Base-by-base conservation (phyloP, 2,888 invertebrate genomes). In the Desoria tigrina region DNA sequence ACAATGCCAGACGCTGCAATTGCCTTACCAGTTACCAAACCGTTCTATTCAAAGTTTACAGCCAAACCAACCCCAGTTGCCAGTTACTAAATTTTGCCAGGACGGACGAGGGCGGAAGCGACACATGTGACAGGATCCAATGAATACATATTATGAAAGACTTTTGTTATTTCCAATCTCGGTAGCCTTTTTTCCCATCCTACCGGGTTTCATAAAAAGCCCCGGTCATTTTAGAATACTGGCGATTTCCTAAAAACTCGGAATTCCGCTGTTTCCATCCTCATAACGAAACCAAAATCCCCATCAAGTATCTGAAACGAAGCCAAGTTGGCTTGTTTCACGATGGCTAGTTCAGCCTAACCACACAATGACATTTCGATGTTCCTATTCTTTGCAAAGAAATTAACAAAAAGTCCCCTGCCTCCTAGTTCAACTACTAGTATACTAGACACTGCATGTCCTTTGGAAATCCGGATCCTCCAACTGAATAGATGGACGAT, bases 131-230 rank as follows among this genome's bases (percentile, higher is more conserved):
- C 45, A 45, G 16, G 9, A 45, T 21, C 45, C 45, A 16, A 45
- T 45, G 45, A 45, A 45, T 45, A 45, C 45, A 16, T 45, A 45
- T 18, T 63, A 45, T 57, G 21, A 14, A 23, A 32, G 32, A 32
- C 32, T 32, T 32, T 32, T 32, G 6, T 4, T 32, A 32, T 32
- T 32, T 32, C 11, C 32, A 32, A 32, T 7, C 32, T 7, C 32
- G 6, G 11, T 7, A 7, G 32, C 32, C 32, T 32, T 32, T 16
- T 49, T 23, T 39, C 16, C 42, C 42, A 39, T 39, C 42, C 11
- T 16, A 39, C 42, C 16, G 11, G 42, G 11, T 16, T 39, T 39
- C 42, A 11, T 14, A 16, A 16, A 39, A 14, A 14, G 11, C 42
- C 42, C n/a, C n/a, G n/a, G n/a, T n/a, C 4, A 32, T 32, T 32